phyloP scores from a whole-genome alignment of 1,140 invertebrate genomes.

The Scylla paramamosain region DNA sequence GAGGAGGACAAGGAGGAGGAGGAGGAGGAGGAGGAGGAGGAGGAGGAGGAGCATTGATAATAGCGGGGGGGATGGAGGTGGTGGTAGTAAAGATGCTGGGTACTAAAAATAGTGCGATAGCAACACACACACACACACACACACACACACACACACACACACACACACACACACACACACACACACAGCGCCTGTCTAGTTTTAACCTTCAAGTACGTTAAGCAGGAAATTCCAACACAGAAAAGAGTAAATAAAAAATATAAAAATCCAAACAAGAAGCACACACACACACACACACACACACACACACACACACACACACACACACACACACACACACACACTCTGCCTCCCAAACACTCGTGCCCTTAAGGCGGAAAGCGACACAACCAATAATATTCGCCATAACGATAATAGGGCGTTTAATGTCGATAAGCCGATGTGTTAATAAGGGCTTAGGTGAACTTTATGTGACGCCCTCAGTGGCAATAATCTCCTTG shows the following conservation, averaged over 20 bases:
- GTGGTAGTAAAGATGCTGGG: background rate
- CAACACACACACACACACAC: constrained; percentile 12
- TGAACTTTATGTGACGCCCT: no score
- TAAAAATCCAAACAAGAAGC: background rate
- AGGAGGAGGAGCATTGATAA: background rate
- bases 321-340: no score
- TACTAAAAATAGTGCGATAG: background rate
- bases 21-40: background rate
- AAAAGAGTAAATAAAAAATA: background rate
- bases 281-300: no score
- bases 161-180: constrained; percentile 20
- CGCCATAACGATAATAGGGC: background rate
- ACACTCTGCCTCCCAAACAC: background rate
- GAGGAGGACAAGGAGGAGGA: background rate
- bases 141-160: constrained; percentile 20
- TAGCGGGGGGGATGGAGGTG: background rate
- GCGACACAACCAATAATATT: background rate
- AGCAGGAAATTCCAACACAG: background rate
- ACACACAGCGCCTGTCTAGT: background rate
- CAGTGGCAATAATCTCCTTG: no score
- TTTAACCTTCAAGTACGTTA: background rate
- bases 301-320: no score
- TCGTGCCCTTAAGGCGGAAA: background rate
- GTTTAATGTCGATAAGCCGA: no score
- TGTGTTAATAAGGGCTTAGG: no score